These are phyloP conservation scores for Enteromius anoplus DNA, from an alignment of 2,797 vertebrate species.

Conservation along the genomic window DNA sequence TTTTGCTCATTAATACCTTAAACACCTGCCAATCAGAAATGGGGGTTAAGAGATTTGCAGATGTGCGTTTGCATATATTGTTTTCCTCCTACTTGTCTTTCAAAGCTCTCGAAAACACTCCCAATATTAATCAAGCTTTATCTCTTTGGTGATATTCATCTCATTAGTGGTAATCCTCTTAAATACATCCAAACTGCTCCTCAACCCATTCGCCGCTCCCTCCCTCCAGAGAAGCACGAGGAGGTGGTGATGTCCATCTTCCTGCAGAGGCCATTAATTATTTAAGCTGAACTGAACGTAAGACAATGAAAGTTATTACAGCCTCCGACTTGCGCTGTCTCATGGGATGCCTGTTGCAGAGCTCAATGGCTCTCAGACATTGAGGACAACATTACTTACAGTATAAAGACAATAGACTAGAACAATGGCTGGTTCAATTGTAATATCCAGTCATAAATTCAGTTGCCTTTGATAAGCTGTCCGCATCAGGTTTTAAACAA, in stretches of 20 bases:
- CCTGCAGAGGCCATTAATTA: constrained; percentile 40
- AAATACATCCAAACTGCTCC: constrained; percentile 37
- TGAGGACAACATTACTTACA: constrained; percentile 21
- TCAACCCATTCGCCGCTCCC: background rate
- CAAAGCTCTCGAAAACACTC: constrained; percentile 4
- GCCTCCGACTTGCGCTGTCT: constrained; percentile 36
- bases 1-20: constrained; percentile 30
- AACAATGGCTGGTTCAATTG: constrained; percentile 37
- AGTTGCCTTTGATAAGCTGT: constrained; percentile 7
- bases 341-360: constrained; percentile 41
- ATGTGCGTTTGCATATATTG: constrained; percentile 40
- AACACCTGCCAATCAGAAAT: constrained; percentile 37
- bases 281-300: constrained; percentile 42
- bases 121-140: constrained; percentile 33
- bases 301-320: constrained; percentile 53
- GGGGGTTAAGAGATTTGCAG: constrained; percentile 49
- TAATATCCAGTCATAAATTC: constrained; percentile 21
- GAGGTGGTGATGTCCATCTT: constrained; percentile 47
- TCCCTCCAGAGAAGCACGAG: background rate
- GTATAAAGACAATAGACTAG: background rate
- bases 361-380: constrained; percentile 1
- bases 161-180: constrained; percentile 55
- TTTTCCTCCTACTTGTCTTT: background rate
- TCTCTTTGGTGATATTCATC: constrained; percentile 36
- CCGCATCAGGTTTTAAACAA: background rate